These are phyloP conservation scores for Parauchenoglanis punctatus DNA, from an alignment of 2,797 vertebrate genomes.

Conservation along the genomic window DNA sequence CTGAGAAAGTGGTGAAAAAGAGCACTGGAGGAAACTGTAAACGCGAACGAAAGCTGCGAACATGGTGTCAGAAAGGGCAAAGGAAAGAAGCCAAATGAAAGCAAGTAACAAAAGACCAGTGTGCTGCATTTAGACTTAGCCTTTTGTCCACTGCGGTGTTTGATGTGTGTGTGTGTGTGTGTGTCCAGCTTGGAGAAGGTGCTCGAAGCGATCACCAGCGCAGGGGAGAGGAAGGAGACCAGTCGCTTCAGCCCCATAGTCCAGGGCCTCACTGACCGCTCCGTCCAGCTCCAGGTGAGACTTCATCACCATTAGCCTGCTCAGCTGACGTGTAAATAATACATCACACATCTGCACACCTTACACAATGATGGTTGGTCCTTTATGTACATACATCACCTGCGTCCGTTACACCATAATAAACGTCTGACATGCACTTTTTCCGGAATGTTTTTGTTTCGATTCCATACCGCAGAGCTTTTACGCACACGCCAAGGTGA, in stretches of 20 bases:
- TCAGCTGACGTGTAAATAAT: not conserved
- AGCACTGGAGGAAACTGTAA: slow-evolving; percentile 2
- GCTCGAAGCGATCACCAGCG: slow-evolving; percentile 90
- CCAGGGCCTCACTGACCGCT: slow-evolving; percentile 87
- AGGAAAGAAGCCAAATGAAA: slow-evolving; percentile 10
- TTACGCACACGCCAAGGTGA: slow-evolving; percentile 1
- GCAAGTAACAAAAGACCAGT: slow-evolving; percentile 45
- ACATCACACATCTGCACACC: not conserved
- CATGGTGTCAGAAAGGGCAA: slow-evolving; percentile 17
- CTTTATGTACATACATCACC: not conserved
- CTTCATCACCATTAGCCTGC: not conserved
- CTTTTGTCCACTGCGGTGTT: slow-evolving; percentile 54
- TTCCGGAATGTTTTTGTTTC: not conserved
- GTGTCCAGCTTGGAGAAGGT: slow-evolving; percentile 90
- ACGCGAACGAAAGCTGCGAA: slow-evolving; percentile 17
- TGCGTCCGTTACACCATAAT: not conserved
- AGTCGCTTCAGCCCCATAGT: slow-evolving; percentile 91
- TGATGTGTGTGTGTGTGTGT: slow-evolving; percentile 53
- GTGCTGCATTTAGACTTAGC: slow-evolving; percentile 32
- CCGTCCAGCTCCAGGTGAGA: slow-evolving; percentile 91
- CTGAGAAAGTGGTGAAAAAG: slow-evolving; percentile 6
- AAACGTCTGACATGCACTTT: not conserved
- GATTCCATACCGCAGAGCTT: not conserved
- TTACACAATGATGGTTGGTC: too few species aligned
- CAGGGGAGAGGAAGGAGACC: slow-evolving; percentile 83